Evolutionary conservation across 2,113 vertebrate genomes (phyloP).

Genomic region (human (Homo sapiens)): GRCh38 chr1:91404501-91405000

Average conservation of each 20-base stretch:
- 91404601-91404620: not conserved
- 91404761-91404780: not conserved
- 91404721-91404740: no score
- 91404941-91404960: not conserved
- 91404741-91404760: rapidly evolving
- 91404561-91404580: not conserved
- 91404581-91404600: not conserved
- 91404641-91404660: no score
- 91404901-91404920: not conserved
- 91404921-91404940: not conserved
- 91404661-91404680: rapidly evolving
- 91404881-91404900: not conserved
- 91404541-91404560: not conserved
- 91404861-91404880: conserved; percentile 35
- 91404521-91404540: not conserved
- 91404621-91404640: rapidly evolving
- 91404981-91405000: not conserved
- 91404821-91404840: not conserved
- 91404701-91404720: rapidly evolving
- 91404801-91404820: not conserved
- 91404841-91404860: not conserved
- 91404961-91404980: not conserved
- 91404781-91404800: not conserved
- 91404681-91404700: rapidly evolving
- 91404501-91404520: rapidly evolving